Conservation (phyloP, 2,888 invertebrate genomes). For the Orthonevra nobilis region DNA sequence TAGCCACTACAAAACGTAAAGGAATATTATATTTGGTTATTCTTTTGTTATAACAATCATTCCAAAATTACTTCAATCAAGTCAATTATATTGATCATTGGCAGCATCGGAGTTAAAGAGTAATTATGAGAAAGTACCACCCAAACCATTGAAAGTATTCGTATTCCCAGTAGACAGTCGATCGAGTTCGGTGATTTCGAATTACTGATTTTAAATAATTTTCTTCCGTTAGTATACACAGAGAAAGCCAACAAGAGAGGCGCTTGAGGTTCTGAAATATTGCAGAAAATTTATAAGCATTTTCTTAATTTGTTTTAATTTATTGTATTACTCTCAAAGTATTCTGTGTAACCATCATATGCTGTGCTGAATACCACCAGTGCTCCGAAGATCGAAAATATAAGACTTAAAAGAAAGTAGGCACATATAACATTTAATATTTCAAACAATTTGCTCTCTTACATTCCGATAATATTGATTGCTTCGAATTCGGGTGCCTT, state of each 20-base stretch:
- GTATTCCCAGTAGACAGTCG: constrained; percentile 42
- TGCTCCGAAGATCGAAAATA: constrained; percentile 39
- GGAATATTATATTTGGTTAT: too few relatives aligned
- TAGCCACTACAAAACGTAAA: constrained; percentile 73
- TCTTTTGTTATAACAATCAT: neutral
- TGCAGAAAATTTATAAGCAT: neutral
- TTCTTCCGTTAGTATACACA: constrained; percentile 20
- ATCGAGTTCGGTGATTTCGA: constrained; percentile 24
- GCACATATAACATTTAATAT: too few relatives aligned
- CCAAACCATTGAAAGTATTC: constrained; percentile 59
- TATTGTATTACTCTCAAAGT: neutral
- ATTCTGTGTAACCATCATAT: constrained; percentile 30
- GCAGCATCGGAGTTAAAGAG: constrained; percentile 3
- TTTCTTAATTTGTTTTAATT: neutral
- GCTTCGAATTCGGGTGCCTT: constrained; percentile 19
- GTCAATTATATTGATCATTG: constrained; percentile 16
- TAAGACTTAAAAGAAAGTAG: too few relatives aligned
- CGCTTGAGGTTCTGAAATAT: neutral
- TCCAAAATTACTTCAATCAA: constrained; percentile 10
- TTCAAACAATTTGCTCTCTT: neutral
- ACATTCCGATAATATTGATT: constrained; percentile 49
- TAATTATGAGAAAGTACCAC: constrained; percentile 33
- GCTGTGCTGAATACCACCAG: constrained; percentile 32
- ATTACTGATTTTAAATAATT: constrained; percentile 34
- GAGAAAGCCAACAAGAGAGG: constrained; percentile 46